phyloP scores from a whole-genome alignment of 2,797 vertebrate genomes.

The Cyclopterus lumpus region DNA sequence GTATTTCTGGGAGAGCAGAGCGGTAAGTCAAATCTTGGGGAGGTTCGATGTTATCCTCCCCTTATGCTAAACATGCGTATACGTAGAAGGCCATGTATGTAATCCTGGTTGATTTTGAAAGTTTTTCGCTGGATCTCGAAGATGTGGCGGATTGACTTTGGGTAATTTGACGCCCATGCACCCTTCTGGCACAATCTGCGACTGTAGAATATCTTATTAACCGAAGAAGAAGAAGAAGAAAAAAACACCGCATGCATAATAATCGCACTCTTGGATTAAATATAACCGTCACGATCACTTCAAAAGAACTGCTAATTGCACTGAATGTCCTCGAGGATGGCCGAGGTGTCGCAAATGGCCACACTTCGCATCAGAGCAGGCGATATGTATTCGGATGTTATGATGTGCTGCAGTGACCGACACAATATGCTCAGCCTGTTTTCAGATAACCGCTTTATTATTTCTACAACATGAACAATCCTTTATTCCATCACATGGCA shows the following conservation, averaged over 20 bases:
- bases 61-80: constrained; percentile 60
- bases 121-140: constrained; percentile 40
- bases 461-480: background rate
- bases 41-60: constrained; percentile 44
- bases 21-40: constrained; percentile 84
- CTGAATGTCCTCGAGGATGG: background rate
- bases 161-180: constrained; percentile 36
- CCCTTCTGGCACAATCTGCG: constrained; percentile 37
- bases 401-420: constrained; percentile 79
- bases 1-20: constrained; percentile 95
- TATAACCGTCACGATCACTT: background rate
- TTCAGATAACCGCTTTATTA: constrained; percentile 38
- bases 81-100: constrained; percentile 60
- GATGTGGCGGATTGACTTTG: constrained; percentile 6
- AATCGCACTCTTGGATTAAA: constrained; percentile 30
- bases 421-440: constrained; percentile 54
- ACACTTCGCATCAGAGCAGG: constrained; percentile 34
- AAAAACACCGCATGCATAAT: constrained; percentile 37
- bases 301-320: background rate
- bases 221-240: constrained; percentile 8
- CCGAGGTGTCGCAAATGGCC: constrained; percentile 26
- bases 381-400: constrained; percentile 66
- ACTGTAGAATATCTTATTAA: constrained; percentile 69
- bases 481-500: background rate
- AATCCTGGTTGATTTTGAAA: constrained; percentile 39